phyloP scores from a whole-genome alignment of 2,113 vertebrate species.

The Gracilinanus agilis region DNA sequence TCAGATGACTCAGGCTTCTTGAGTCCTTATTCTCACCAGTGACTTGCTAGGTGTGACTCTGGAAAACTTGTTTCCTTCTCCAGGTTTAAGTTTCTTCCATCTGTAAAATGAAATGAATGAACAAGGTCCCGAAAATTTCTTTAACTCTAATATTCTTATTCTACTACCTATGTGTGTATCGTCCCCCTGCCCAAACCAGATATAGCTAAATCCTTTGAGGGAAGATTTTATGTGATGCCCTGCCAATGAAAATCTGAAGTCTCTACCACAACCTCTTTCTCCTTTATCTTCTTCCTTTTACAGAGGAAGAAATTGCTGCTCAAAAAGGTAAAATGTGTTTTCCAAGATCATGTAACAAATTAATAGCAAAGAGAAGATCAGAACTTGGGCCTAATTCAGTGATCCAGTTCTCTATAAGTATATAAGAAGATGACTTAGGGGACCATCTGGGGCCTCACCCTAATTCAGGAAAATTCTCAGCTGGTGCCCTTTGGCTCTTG shows the following conservation, averaged over 20 bases:
- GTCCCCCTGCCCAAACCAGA: too few relatives aligned
- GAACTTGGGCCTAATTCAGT: not conserved
- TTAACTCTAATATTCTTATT: too few relatives aligned
- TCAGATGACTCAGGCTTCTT: not conserved
- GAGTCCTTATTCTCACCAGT: not conserved
- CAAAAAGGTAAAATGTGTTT: not conserved
- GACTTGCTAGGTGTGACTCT: too few relatives aligned
- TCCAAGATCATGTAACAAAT: not conserved
- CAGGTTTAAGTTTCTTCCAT: too few relatives aligned
- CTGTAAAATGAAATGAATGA: too few relatives aligned
- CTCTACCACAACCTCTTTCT: not conserved
- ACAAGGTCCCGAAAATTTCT: too few relatives aligned
- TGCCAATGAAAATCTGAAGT: too few relatives aligned
- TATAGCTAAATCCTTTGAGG: too few relatives aligned
- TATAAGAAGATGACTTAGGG: not conserved
- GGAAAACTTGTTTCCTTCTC: too few relatives aligned
- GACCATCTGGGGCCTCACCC: constrained; percentile 15
- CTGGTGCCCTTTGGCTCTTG: constrained; percentile 60
- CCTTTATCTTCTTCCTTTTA: too few relatives aligned
- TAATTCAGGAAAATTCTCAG: constrained; percentile 65
- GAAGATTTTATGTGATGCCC: not conserved
- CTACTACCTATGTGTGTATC: too few relatives aligned
- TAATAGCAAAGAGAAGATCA: not conserved
- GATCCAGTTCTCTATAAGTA: not conserved
- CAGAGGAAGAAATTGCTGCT: not conserved